Base-by-base conservation (phyloP, 2,113 vertebrate genomes). In the Dunckerocampus dactyliophorus region DNA sequence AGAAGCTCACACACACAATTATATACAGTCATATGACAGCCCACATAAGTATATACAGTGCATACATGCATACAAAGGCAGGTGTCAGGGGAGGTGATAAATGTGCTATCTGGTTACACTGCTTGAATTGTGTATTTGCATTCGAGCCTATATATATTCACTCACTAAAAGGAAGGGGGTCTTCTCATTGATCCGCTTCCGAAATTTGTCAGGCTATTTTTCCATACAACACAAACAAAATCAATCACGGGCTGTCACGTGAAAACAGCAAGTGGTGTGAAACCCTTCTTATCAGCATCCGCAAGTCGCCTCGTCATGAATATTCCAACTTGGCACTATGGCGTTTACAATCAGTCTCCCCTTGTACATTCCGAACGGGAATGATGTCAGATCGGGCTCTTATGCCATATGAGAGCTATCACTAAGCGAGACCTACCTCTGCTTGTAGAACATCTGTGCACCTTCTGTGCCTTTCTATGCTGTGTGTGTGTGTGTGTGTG, bases 221-320 rank as follows among this genome's bases (percentile, higher is more conserved):
- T 17, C 34, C 52, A n/a, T 7, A 8, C 52, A 54, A 37, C 17
- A 17, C 52, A 54, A 54, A 54, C 52, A 54, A 54, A 54, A 54
- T 54, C 28, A 54, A 37, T 54, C 52, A 54, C 31, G 10, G 15
- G 4, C 31, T 54, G 52, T 37, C 52, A 19, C 28, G 10, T 17
- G 3, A 43, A 43, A 43, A 12, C 11, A 43, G 12, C 39, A 14
- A 43, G 39, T 43, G 39, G 39, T 14, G 39, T 11, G 39, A 14
- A 14, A 42, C 12, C 39, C 39, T 13, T 37, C 52, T 54, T 37
- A 54, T 54, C 52, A 19, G n/a, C 34, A 54, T 54, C 31, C 28
- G 20, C 3, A 37, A 43, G 39, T 14, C 9, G 37, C 37, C 10
- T 34, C 28, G 4, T 53, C 52, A 54, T 37, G 52, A 54, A 54